Base-by-base conservation (phyloP, 2,888 invertebrate species). In the Microdon myrmicae region DNA sequence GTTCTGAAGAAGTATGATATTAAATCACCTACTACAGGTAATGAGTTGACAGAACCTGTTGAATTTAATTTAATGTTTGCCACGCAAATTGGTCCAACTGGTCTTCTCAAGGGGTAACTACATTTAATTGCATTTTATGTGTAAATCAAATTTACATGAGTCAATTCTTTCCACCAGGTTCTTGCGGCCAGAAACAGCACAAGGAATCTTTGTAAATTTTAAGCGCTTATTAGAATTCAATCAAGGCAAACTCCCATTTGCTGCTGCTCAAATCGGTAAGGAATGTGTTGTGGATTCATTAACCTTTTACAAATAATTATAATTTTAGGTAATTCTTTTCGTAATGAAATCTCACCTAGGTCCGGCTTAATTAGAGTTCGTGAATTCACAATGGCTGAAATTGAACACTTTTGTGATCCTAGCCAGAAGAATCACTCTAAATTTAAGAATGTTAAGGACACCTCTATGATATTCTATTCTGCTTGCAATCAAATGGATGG, bases 331-430 rank as follows among this genome's bases (percentile, higher is more conserved):
- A 94, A 94, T 77, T 91, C 99, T 1, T 99, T 99, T 78, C 87
- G 99, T 70, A 99, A 99, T 82, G 99, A 99, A 84, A 99, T 99
- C 72, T 99, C 99, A 0, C 99, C 99, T 1, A 84, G 99, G 59
- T 95, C 96, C 67, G 98, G 98, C 1, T 83, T 98, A 6, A 89
- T 98, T 31, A 85, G 98, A 72, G 96, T 98, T 1, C 87, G 97
- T 73, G 99, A 99, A 79, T 99, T 99, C 76, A 98, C 97, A 0
- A 98, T 99, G 98, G 97, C 96, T 59, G 99, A 99, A 83, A 99
- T 99, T 72, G 99, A 99, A 80, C 97, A 99, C 81, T 99, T 99
- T 79, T 96, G 97, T 79, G 97, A 99, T 81, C 94, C 96, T 0
- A 79, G 73, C 1, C 85, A 90, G 71, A 97, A 98, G 75, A 85